Percentiles rank a stretch among this genome's conserved stretches.
Conservation (phyloP, 2,888 invertebrate species). For the Euplagia quadripunctaria region DNA sequence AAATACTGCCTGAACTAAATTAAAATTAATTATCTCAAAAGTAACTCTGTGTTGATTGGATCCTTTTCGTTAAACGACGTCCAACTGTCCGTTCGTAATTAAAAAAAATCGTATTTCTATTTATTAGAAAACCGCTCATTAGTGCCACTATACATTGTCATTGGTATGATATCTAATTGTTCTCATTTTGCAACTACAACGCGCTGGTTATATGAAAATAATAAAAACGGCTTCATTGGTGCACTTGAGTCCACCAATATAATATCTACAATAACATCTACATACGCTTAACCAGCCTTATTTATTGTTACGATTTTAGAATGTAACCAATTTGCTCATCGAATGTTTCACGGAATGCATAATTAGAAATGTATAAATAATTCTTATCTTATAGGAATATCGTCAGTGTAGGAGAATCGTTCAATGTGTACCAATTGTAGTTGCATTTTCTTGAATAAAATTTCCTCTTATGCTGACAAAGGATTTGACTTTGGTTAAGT, state of each 20-base stretch:
- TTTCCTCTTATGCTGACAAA: background rate
- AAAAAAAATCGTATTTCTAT: too few species aligned
- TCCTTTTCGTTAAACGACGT: too few species aligned
- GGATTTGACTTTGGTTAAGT: background rate
- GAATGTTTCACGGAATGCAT: background rate
- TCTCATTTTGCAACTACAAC: background rate
- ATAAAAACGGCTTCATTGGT: background rate
- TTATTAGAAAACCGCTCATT: too few species aligned
- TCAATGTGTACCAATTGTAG: background rate
- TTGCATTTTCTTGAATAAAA: background rate
- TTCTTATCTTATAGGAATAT: background rate
- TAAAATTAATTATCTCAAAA: background rate
- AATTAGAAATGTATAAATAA: background rate
- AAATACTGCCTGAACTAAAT: too few species aligned
- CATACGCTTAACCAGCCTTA: background rate
- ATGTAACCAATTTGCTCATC: too few species aligned
- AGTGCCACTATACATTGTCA: background rate
- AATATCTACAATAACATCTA: background rate
- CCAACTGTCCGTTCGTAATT: background rate
- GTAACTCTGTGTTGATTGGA: background rate
- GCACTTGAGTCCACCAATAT: background rate
- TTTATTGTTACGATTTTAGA: background rate
- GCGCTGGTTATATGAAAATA: background rate
- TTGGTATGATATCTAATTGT: background rate
- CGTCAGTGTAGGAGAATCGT: background rate